Conservation (phyloP, 64 coral and sea anemone species). For the Pachyseris speciosa region DNA sequence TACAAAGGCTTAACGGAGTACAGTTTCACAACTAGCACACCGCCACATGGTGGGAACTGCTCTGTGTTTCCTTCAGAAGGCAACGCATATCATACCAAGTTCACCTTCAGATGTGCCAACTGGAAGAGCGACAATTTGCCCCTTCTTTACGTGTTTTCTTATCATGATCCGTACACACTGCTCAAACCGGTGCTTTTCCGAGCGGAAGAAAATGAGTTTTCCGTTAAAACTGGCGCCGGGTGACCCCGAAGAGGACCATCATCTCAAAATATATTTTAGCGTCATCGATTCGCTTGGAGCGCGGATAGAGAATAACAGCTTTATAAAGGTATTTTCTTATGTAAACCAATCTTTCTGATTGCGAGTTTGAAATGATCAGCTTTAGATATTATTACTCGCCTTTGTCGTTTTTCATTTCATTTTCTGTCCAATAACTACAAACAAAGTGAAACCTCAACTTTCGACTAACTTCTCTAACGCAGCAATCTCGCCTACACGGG, state of each 20-base stretch:
- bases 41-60: slow-evolving; percentile 72
- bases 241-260: slow-evolving; percentile 44
- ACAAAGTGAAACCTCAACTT: too few species aligned
- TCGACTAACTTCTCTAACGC: too few species aligned
- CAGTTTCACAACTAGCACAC: slow-evolving; percentile 64
- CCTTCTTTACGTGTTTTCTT: slow-evolving; percentile 64
- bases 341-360: too few species aligned
- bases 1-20: slow-evolving; percentile 68
- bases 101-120: slow-evolving; percentile 62
- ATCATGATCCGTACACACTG: slow-evolving; percentile 40
- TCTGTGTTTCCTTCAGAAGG: slow-evolving; percentile 33
- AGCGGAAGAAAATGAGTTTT: slow-evolving; percentile 6
- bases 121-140: slow-evolving; percentile 72
- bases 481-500: too few species aligned
- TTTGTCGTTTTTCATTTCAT: neutral
- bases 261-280: slow-evolving; percentile 24
- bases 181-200: slow-evolving; percentile 31
- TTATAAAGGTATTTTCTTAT: slow-evolving; percentile 32
- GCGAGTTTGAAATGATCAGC: neutral
- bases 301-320: neutral
- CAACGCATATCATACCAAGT: slow-evolving; percentile 60
- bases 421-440: too few species aligned
- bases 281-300: slow-evolving; percentile 60
- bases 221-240: slow-evolving; percentile 59
- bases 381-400: neutral